phyloP scores from a whole-genome alignment of 2,888 invertebrate genomes.

The Adela reaumurella region DNA sequence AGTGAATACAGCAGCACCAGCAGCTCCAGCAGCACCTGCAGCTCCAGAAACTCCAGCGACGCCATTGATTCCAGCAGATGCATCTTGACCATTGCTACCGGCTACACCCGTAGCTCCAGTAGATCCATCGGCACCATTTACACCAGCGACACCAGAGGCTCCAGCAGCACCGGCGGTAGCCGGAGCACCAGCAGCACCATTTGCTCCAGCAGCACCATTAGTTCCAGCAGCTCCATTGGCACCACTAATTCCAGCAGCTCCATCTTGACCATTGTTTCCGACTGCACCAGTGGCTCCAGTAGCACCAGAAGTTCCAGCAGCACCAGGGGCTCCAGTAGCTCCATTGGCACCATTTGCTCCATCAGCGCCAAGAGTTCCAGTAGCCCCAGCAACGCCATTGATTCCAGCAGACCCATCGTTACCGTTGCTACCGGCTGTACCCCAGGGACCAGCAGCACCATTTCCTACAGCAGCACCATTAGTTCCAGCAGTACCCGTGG shows the following conservation, averaged over 20 bases:
- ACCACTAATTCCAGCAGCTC: too few relatives aligned
- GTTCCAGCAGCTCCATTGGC: neutral
- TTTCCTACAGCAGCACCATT: neutral
- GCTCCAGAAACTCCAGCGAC: too few relatives aligned
- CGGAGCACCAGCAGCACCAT: neutral
- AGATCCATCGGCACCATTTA: neutral
- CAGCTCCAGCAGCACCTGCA: too few relatives aligned
- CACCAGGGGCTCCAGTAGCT: constrained; percentile 1
- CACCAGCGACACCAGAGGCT: neutral
- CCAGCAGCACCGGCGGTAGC: neutral
- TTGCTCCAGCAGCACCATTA: neutral
- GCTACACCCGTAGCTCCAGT: neutral
- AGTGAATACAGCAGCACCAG: neutral
- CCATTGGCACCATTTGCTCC: neutral
- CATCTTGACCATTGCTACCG: neutral
- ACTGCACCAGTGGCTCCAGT: neutral
- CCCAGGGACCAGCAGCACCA: too few relatives aligned
- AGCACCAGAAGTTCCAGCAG: neutral
- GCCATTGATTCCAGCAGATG: too few relatives aligned
- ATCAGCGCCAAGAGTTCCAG: constrained; percentile 2
- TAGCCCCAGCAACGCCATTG: neutral
- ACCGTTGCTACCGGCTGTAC: too few relatives aligned
- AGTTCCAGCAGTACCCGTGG: constrained; percentile 1
- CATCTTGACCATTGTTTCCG: too few relatives aligned
- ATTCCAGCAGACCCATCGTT: neutral